phyloP scores from a whole-genome alignment of 2,113 vertebrate genomes.

The Megaleporinus macrocephalus region DNA sequence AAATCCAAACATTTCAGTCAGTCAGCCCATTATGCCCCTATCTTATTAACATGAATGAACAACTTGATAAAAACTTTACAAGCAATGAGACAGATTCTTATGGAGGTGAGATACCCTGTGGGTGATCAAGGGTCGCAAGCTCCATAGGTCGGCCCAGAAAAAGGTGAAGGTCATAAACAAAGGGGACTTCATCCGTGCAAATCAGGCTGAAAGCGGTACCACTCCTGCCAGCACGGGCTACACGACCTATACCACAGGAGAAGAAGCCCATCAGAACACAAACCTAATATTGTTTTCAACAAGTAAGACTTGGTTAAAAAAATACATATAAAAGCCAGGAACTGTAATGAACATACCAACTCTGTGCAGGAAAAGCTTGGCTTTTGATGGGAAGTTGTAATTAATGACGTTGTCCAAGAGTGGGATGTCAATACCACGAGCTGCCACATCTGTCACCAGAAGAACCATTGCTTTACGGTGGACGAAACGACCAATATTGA shows the following conservation, averaged over 20 bases:
- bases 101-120: conserved; percentile 69
- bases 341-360: conserved; percentile 81
- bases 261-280: conserved; percentile 6
- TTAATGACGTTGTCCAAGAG: conserved; percentile 97
- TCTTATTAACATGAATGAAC: not conserved
- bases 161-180: conserved; percentile 90
- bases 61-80: not conserved
- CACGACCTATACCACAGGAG: conserved; percentile 79
- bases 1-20: too few relatives aligned
- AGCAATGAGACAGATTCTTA: not conserved
- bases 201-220: conserved; percentile 90
- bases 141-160: conserved; percentile 85
- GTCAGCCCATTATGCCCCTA: too few relatives aligned
- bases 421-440: conserved; percentile 96
- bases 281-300: not conserved
- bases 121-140: conserved; percentile 74
- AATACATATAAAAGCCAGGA: not conserved
- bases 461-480: conserved; percentile 90
- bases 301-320: not conserved
- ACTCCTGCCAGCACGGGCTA: conserved; percentile 90
- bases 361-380: conserved; percentile 95
- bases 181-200: conserved; percentile 88
- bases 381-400: conserved; percentile 95
- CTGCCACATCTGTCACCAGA: conserved; percentile 92
- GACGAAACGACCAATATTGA: conserved; percentile 92